Percentiles rank a stretch among this genome's conserved stretches.
These are phyloP conservation scores for Paguma larvata DNA, from an alignment of 2,797 vertebrate genomes.

Conservation along the genomic window DNA sequence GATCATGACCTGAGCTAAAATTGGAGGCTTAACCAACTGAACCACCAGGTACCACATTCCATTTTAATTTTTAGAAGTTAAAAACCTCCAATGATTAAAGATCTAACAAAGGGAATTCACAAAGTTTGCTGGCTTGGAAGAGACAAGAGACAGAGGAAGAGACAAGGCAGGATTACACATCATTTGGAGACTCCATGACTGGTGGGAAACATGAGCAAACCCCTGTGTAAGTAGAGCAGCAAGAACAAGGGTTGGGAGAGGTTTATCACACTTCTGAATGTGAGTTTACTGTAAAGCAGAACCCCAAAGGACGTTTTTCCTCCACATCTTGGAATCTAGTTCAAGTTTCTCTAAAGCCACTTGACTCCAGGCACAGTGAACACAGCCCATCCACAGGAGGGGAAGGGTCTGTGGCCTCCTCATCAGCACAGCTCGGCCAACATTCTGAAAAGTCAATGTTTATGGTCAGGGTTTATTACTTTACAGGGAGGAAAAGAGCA, in stretches of 20 bases:
- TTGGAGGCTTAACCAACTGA: too few species aligned
- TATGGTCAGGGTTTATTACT: constrained; percentile 3
- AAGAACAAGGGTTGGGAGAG: constrained; percentile 29
- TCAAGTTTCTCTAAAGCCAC: constrained; percentile 45
- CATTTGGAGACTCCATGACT: constrained; percentile 13
- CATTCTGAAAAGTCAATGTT: background rate
- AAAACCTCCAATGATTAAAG: constrained; percentile 9
- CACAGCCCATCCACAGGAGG: background rate
- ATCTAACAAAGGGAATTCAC: constrained; percentile 1
- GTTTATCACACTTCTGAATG: background rate
- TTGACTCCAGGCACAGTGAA: background rate
- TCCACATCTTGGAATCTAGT: constrained; percentile 22
- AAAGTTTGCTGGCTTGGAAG: constrained; percentile 1
- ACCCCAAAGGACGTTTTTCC: background rate
- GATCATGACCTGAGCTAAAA: too few species aligned
- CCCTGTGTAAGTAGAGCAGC: constrained; percentile 26
- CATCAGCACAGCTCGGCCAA: background rate
- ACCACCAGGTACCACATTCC: background rate
- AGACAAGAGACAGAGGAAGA: background rate
- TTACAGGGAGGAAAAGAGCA: constrained; percentile 19
- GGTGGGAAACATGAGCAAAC: constrained; percentile 46
- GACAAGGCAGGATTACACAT: background rate
- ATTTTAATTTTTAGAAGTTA: constrained; percentile 44
- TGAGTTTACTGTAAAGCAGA: constrained; percentile 23
- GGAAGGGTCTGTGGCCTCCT: constrained; percentile 1